Evolutionary conservation across 2,888 invertebrate species (phyloP).

Genomic region (Drosophila conformis): DNA sequence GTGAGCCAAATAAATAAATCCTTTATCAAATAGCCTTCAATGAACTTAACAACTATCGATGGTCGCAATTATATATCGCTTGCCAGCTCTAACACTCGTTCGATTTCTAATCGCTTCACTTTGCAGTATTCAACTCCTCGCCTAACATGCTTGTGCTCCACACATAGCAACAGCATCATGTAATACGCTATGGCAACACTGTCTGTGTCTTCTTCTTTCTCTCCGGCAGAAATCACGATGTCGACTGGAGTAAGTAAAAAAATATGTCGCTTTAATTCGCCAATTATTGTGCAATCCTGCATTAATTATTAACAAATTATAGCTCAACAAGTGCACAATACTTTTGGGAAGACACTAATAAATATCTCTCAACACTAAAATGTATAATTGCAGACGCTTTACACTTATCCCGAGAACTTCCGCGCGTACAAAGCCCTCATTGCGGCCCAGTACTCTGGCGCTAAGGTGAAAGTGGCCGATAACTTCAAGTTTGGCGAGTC

Average conservation of each 20-base stretch:
- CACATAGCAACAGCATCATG: constrained; percentile 24
- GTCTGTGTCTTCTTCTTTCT: constrained; percentile 75
- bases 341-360: constrained; percentile 14
- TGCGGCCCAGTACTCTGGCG: constrained; percentile 98
- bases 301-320: constrained; percentile 36
- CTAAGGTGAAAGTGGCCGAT: constrained; percentile 92
- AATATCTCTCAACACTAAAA: constrained; percentile 21
- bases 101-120: neutral
- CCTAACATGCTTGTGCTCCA: constrained; percentile 30
- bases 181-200: constrained; percentile 27
- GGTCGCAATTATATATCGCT: neutral
- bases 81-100: neutral
- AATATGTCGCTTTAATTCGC: constrained; percentile 59
- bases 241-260: constrained; percentile 89
- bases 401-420: constrained; percentile 99
- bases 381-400: constrained; percentile 89
- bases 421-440: constrained; percentile 98
- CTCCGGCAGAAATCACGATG: constrained; percentile 88
- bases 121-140: constrained; percentile 28
- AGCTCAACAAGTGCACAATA: constrained; percentile 7
- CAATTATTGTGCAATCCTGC: constrained; percentile 74
- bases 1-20: neutral
- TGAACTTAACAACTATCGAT: neutral
- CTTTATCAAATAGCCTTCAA: neutral
- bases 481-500: constrained; percentile 97